Percentiles rank a stretch among this genome's conserved stretches.
phyloP scores from a whole-genome alignment of 2,888 invertebrate species.

The Spodoptera littoralis region DNA sequence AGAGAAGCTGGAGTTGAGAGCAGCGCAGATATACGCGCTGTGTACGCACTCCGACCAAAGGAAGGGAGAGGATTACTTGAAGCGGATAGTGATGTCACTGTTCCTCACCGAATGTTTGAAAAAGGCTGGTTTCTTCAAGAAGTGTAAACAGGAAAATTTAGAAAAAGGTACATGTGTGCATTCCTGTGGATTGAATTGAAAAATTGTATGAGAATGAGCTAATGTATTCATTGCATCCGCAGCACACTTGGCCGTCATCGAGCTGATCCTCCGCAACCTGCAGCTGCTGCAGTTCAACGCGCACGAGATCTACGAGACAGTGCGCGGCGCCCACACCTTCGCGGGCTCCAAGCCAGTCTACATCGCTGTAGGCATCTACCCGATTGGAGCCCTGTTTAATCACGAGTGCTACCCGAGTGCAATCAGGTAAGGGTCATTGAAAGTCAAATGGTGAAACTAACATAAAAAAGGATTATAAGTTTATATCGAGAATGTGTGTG shows the following conservation, averaged over 20 bases:
- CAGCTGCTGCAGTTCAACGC: slow-evolving; percentile 95
- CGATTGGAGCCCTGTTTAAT: slow-evolving; percentile 94
- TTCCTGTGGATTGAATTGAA: background rate
- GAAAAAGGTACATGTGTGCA: slow-evolving; percentile 61
- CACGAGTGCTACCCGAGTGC: slow-evolving; percentile 95
- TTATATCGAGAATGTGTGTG: background rate
- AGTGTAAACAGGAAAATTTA: slow-evolving; percentile 67
- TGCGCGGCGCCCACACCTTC: slow-evolving; percentile 86
- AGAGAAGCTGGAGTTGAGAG: slow-evolving; percentile 77
- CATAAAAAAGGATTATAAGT: too few relatives aligned
- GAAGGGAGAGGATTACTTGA: slow-evolving; percentile 91
- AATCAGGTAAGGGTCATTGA: slow-evolving; percentile 88
- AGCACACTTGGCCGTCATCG: slow-evolving; percentile 85
- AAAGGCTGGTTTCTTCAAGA: slow-evolving; percentile 90
- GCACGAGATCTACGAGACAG: slow-evolving; percentile 93
- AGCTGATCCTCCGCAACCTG: slow-evolving; percentile 91
- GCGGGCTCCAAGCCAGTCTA: slow-evolving; percentile 87
- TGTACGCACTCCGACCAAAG: slow-evolving; percentile 91
- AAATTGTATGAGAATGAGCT: background rate
- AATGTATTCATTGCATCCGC: slow-evolving; percentile 24
- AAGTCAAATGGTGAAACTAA: too few relatives aligned
- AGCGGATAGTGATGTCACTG: slow-evolving; percentile 93
- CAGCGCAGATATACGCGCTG: slow-evolving; percentile 89
- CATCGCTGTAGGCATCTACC: slow-evolving; percentile 92
- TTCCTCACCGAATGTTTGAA: slow-evolving; percentile 93